Percentiles rank a stretch among this genome's conserved stretches.
These are phyloP conservation scores for Poecilia velifera DNA, from an alignment of 2,797 vertebrate species.

Conservation along the genomic window DNA sequence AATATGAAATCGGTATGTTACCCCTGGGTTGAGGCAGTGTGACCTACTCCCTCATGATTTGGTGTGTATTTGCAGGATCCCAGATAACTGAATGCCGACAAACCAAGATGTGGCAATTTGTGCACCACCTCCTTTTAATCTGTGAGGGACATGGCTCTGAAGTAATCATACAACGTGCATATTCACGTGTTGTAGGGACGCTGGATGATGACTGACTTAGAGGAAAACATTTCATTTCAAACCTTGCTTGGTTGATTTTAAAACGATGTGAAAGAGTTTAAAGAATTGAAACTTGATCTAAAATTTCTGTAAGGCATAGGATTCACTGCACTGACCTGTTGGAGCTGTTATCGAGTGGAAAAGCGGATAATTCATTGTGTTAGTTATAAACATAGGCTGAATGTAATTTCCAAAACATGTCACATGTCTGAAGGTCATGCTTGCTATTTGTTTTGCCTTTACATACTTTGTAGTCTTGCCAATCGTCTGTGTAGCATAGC, in stretches of 20 bases:
- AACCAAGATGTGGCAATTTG: conserved; percentile 49
- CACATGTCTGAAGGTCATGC: neutral
- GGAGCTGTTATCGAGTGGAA: neutral
- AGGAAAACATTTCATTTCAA: conserved; percentile 1
- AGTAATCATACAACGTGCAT: conserved; percentile 14
- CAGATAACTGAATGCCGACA: conserved; percentile 7
- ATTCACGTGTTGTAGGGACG: neutral
- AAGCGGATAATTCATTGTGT: neutral
- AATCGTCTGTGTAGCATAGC: neutral
- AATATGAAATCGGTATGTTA: neutral
- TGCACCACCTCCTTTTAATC: conserved; percentile 47
- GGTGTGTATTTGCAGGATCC: conserved; percentile 16
- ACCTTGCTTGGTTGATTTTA: conserved; percentile 8
- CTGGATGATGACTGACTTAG: neutral
- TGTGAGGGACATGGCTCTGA: conserved; percentile 31
- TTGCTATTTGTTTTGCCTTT: conserved; percentile 4
- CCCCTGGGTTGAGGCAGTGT: conserved; percentile 24
- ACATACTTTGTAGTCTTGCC: neutral
- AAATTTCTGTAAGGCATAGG: conserved; percentile 16
- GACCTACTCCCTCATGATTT: neutral
- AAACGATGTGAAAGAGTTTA: neutral
- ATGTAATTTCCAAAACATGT: neutral
- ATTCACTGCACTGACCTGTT: neutral
- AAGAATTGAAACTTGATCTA: neutral
- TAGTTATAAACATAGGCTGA: neutral